Base-by-base conservation (phyloP, 2,797 vertebrate species). In the Urocyon cinereoargenteus region DNA sequence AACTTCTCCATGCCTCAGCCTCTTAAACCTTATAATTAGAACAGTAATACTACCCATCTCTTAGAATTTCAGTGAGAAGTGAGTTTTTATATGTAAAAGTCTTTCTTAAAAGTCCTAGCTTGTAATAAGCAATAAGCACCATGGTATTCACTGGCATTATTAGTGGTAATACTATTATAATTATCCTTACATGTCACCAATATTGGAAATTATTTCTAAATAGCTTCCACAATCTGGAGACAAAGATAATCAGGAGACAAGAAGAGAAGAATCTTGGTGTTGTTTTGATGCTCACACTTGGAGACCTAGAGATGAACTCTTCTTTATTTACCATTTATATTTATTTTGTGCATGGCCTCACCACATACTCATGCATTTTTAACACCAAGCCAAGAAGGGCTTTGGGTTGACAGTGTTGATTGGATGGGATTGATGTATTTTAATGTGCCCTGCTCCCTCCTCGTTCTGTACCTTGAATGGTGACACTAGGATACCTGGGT, bases 121-220 rank as follows among this genome's bases (percentile, higher is more conserved):
- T 61, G 21, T 18, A 70, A 11, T 7, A 83, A 49, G n/a, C n/a
- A 70, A 11, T 7, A 83, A 49, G n/a, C n/a, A 88, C n/a, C 10
- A 15, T 49, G 16, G 6, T 75, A 15, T 26, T 61, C 34, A 7
- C 10, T 73, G 13, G n/a, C 49, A 36, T 55, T 70, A 34, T 49
- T 68, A 34, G 36, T n/a, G 68, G 53, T 21, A 53, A 22, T 21
- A 59, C 0, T 40, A 24, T 51, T 49, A 36, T 8, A 72, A 64
- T 53, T 62, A 86, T 16, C 8, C 6, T 40, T 34, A 14, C 1
- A 62, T 9, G 22, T 96, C 57, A 62, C 14, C 64, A 26, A 13
- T 62, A 61, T 5, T 82, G n/a, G 45, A 86, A 73, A 61, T 73
- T 73, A 61, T 18, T 94, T 84, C 77, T 57, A 57, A 94, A 53